Evolutionary conservation across 2,797 vertebrate genomes (phyloP), one percentile per base, ranked within the genome.

Genomic region (Phoeniculus purpureus): DNA sequence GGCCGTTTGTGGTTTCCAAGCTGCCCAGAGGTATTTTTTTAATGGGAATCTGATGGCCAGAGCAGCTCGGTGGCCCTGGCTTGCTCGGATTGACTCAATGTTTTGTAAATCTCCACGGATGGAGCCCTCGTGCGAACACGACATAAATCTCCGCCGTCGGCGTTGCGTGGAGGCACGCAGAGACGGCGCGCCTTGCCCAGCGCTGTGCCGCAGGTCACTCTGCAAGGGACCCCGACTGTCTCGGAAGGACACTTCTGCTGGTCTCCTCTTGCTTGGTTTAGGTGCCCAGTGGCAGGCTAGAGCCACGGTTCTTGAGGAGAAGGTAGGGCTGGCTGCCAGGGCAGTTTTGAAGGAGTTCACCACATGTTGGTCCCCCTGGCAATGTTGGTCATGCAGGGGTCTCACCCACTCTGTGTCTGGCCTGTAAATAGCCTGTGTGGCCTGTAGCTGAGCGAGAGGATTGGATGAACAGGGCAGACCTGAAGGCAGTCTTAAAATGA

Each of bases 101-200:
- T 65, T 60, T 80, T 95, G 65, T 86, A 89, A 68, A 74, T 26
- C 64, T 52, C 76, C 15, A 1, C 0, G 11, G 90, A 12, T 56
- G 48, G 84, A 93, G 67, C 51, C 73, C 72, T 92, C 61, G 43
- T 0, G 4, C 72, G 48, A 59, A 12, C 27, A 1, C 2, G 74
- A 3, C 26, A 87, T 85, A 93, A 93, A 95, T 93, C 88, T 82
- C 2, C 7, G 23, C 47, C 12, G 0, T 65, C 60, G 92, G 27
- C 91, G 43, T 16, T 1, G 64, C 5, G 5, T 12, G 64, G 67
- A 85, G 82, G 37, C 94, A 88, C 0, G 6, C 81, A 72, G 83
- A 23, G 43, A 40, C 1, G 37, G 51, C 75, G 78, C 5, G 68
- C 52, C 91, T 96, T 94, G 89, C 94, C 79, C 89, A 95, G 93